Evolutionary conservation across 2,113 vertebrate species (phyloP), one percentile per base, ranked within the genome.

Genomic region (Gambusia affinis): DNA sequence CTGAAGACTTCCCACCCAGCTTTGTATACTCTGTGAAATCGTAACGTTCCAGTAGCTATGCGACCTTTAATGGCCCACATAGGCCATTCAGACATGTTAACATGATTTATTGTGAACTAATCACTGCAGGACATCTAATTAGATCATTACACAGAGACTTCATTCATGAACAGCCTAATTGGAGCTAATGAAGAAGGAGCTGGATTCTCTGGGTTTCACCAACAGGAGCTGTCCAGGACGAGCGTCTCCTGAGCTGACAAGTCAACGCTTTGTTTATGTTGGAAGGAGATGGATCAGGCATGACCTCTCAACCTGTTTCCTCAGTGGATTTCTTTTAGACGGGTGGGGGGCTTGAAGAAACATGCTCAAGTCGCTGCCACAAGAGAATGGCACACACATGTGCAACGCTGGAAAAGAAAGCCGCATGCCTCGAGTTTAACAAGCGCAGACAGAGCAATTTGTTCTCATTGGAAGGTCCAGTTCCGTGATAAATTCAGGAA

Each of bases 261-360:
- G 31, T 24, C 83, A 39, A 60, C 30, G 28, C 35, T 72, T 64
- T 89, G 89, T 92, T 90, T 89, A 83, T 61, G 70, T 88, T 84
- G 33, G 47, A 17, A 60, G 85, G 84, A 90, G 80, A 82, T 44
- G 85, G 80, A 83, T 80, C 70, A 12, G 82, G 54, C 64, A 15
- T 47, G 66, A 90, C 87, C 90, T 82, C 81, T 87, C 63, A 62
- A 65, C 82, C 75, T 75, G 72, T 78, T 88, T 89, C 88, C 88
- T 88, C 78, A 77, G 69, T 47, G 78, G 66, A 78, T 70, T 72
- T 62, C 30, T 60, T 72, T 60, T 61, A 6, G 51, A n/a, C 2
- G 22, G 51, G 19, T 8, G 15, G 27, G 33, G 60, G 71, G 75
- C 76, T 67, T 70, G 33, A 74, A 71, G 78, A 60, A 74, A 71